Base-by-base conservation (phyloP, 2,113 vertebrate species). In the Columba janthina region DNA sequence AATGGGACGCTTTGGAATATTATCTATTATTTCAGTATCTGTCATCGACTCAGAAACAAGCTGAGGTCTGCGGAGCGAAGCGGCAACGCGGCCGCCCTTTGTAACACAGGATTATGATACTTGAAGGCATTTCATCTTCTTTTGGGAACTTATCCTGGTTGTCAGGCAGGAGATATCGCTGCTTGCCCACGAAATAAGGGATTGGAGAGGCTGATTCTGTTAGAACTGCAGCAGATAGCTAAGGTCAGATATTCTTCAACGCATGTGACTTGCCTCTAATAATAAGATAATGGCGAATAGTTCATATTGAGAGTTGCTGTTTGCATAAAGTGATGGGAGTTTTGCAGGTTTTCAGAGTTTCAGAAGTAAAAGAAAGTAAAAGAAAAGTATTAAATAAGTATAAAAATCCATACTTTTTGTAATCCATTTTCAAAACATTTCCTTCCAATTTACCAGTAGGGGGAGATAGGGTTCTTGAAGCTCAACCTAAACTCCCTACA, bases 371-470 rank as follows among this genome's bases (percentile, higher is more conserved):
- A 51, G 21, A 40, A 54, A 14, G 15, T 44, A 46, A 54, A 38
- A 48, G 32, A 65, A 25, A 89, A 57, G 9, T 71, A 46, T 77
- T 67, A 57, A 81, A 51, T 16, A 56, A 32, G 44, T 16, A 6
- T 60, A 74, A 90, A 70, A 82, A 2, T 8, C 18, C 11, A 9
- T 20, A 6, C 14, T 87, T 40, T 48, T 21, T n/a, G 20, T 36
- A 70, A 70, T 32, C 19, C 7, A 2, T 48, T 74, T 79, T 51
- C 42, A 32, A 34, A 54, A 61, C 15, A 17, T 56, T 65, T 61
- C 18, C 1, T 31, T 77, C 31, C 65, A 51, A 58, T 2, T n/a
- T 86, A 79, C 97, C 97, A 94, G 93, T 82, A 97, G 97, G 94
- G 93, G 97, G 96, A 60, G 93, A 70, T 69, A 15, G 77, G 26